Percentiles rank a stretch among this genome's conserved stretches.
These are phyloP conservation scores for Synergus umbraculus DNA, from an alignment of 2,888 invertebrate genomes.

Conservation along the genomic window DNA sequence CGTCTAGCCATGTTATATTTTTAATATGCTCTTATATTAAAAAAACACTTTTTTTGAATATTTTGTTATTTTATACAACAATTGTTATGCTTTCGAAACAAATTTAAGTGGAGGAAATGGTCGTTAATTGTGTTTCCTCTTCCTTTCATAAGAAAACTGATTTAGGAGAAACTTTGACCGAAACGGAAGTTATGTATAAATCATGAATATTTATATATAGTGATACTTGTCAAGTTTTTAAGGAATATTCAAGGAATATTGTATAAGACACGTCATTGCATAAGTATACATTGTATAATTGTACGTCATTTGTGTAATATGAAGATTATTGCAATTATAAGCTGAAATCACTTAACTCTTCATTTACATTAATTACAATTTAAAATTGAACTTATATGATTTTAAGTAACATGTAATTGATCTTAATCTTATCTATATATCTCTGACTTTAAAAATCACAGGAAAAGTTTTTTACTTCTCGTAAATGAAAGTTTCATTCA, in stretches of 20 bases:
- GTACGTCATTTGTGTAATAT: no score
- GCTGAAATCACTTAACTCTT: no score
- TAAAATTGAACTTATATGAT: no score
- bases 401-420: not conserved
- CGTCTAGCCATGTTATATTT: not conserved
- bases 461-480: not conserved
- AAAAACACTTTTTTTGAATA: not conserved
- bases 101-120: not conserved
- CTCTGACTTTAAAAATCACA: not conserved
- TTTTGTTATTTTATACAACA: not conserved
- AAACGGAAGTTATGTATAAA: not conserved
- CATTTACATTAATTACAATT: no score
- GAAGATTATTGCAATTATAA: no score
- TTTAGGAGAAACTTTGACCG: not conserved
- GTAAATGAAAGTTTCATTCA: not conserved
- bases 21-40: no score
- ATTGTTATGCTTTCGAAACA: not conserved
- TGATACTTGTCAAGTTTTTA: not conserved
- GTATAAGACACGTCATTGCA: not conserved
- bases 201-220: no score
- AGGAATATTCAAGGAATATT: not conserved
- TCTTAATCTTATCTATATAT: not conserved
- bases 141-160: not conserved
- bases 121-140: constrained; percentile 7
- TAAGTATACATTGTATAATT: no score